Base-by-base conservation (phyloP, 2,888 invertebrate genomes). In the Cosmia trapezina region DNA sequence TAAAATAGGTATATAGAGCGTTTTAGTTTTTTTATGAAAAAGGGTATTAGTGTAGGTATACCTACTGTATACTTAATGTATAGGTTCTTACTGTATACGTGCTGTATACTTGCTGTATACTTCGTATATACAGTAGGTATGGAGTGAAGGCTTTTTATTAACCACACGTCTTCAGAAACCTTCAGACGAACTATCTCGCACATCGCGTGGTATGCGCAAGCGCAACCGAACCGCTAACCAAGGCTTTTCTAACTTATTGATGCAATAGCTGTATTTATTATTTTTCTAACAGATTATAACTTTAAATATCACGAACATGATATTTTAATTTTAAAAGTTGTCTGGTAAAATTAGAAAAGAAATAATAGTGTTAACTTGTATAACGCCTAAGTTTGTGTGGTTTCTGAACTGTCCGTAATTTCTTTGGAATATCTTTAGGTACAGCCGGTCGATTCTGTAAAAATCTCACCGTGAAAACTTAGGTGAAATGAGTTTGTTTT, bases 201-300 rank as follows among this genome's bases (percentile, higher is more conserved):
- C 79, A 80, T 82, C 70, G 64, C 70, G 74, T 66, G 70, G 72
- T 77, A 82, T 86, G 83, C 77, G 83, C 83, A 81, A 85, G 70
- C 73, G 80, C 72, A 83, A 68, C 74, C 59, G 49, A 61, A 70
- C 80, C 68, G 78, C 71, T 76, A 70, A 80, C 78, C 88, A 88
- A 88, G 88, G 88, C 78, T 87, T 81, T 78, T 73, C 67, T 76
- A 86, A 80, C 78, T 76, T 75, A 83, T 83, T 87, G 87, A 79
- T 83, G 86, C 83, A 88, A 88, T 82, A 77, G 74, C 74, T 70
- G 70, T 73, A 67, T 78, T 70, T 81, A 73, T 73, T 80, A 69
- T 72, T 62, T 63, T 63, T 62, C 14, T 51, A 53, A 60, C 47
- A n/a, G 22, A 67, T 73, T 49, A 51, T 53, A 61, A 49, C 17